phyloP scores from a whole-genome alignment of 2,113 vertebrate genomes.

The Sinocyclocheilus grahami region DNA sequence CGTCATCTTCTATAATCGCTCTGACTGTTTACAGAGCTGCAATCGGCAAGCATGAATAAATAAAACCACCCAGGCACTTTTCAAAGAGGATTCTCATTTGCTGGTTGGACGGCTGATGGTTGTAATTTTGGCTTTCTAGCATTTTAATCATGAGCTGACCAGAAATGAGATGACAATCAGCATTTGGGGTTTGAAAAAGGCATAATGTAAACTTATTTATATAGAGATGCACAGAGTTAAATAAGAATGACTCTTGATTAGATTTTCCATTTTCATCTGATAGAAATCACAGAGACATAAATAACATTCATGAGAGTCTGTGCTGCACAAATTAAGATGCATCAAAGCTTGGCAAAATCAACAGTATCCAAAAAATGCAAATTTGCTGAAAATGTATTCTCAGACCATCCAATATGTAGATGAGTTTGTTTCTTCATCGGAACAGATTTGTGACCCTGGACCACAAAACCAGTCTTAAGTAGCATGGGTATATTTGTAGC shows the following conservation, averaged over 20 bases:
- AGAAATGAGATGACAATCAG: slow-evolving; percentile 7
- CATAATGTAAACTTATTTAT: not conserved
- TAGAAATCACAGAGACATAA: not conserved
- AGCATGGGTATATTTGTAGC: no score
- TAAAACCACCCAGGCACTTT: slow-evolving; percentile 2
- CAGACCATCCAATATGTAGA: no score
- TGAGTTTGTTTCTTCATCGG: no score
- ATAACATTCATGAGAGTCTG: not conserved
- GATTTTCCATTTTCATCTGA: not conserved
- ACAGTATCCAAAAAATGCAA: not conserved
- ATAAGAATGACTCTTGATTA: not conserved
- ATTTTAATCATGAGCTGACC: not conserved
- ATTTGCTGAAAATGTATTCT: no score
- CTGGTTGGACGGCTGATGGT: not conserved
- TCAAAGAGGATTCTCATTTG: not conserved
- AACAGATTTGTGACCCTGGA: no score
- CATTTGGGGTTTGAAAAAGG: not conserved
- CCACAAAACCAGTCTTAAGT: no score
- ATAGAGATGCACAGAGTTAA: not conserved
- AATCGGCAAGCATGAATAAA: slow-evolving; percentile 23
- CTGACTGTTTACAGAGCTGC: slow-evolving; percentile 9
- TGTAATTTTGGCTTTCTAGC: slow-evolving; percentile 14
- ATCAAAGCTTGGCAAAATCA: not conserved
- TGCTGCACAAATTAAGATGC: not conserved
- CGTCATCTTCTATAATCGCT: slow-evolving; percentile 13